These are phyloP conservation scores for Herpailurus yagouaroundi DNA, from an alignment of 2,113 vertebrate species.

Conservation along the genomic window DNA sequence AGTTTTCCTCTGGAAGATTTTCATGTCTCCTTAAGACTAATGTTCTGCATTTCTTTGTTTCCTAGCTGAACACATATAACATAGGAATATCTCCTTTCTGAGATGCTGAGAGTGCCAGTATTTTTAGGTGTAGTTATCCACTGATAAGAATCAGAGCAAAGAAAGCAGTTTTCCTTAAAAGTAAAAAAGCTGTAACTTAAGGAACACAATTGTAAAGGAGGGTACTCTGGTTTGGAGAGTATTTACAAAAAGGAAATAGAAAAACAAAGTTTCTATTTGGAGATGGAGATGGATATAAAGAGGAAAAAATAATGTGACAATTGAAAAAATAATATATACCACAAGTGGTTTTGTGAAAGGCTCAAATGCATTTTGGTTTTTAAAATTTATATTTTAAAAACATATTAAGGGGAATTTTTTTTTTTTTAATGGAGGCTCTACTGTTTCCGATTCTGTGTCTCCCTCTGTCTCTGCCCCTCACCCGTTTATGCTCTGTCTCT, in stretches of 20 bases:
- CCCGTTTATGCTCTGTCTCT: no score
- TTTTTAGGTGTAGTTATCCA: not conserved
- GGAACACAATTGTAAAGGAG: not conserved
- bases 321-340: not conserved
- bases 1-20: slow-evolving; percentile 44
- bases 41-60: not conserved
- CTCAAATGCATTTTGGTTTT: not conserved
- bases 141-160: not conserved
- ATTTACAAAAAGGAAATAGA: slow-evolving; percentile 31
- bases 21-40: not conserved
- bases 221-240: not conserved
- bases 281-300: not conserved
- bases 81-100: not conserved
- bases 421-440: not conserved
- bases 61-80: not conserved
- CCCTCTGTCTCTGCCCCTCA: no score
- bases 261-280: not conserved
- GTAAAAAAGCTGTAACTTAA: not conserved
- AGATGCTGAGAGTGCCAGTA: not conserved
- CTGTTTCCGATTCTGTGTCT: no score
- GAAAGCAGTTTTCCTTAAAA: not conserved
- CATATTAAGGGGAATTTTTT: no score
- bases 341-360: not conserved
- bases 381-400: no score
- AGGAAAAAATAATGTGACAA: not conserved